Conservation (phyloP, 2,113 vertebrate species). For the Anguilla japonica region DNA sequence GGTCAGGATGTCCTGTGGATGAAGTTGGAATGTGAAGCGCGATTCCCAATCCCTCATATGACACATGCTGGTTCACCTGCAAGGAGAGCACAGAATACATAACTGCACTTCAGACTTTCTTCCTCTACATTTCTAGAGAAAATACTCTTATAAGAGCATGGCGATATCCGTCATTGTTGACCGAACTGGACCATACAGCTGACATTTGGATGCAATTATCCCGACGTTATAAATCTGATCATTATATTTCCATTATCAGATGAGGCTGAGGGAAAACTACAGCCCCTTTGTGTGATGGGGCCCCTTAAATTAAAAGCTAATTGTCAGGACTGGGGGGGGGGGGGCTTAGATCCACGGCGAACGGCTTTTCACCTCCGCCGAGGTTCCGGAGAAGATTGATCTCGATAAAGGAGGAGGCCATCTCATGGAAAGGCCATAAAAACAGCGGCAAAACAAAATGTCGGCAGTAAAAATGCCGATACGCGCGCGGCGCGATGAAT, state of each 20-base stretch:
- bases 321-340: conserved; percentile 12
- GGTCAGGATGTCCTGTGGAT: background rate
- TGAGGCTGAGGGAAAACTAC: background rate
- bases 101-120: background rate
- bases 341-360: background rate
- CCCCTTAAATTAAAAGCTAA: conserved; percentile 26
- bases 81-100: background rate
- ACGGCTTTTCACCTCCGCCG: background rate
- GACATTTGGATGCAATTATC: background rate
- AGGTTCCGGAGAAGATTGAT: conserved; percentile 20
- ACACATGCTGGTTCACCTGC: background rate
- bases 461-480: conserved; percentile 72
- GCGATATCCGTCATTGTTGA: background rate
- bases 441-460: conserved; percentile 68
- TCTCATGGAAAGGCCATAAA: conserved; percentile 56
- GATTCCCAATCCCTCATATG: background rate
- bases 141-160: background rate
- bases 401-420: conserved; percentile 25
- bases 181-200: background rate
- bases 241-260: background rate
- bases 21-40: background rate
- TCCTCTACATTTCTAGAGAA: background rate
- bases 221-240: background rate
- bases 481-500: conserved; percentile 50
- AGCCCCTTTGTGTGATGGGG: background rate